A percentile compares a stretch with the other conserved stretches of the same genome.
Evolutionary conservation across 2,888 invertebrate species (phyloP).

Genomic region (Myathropa florea): DNA sequence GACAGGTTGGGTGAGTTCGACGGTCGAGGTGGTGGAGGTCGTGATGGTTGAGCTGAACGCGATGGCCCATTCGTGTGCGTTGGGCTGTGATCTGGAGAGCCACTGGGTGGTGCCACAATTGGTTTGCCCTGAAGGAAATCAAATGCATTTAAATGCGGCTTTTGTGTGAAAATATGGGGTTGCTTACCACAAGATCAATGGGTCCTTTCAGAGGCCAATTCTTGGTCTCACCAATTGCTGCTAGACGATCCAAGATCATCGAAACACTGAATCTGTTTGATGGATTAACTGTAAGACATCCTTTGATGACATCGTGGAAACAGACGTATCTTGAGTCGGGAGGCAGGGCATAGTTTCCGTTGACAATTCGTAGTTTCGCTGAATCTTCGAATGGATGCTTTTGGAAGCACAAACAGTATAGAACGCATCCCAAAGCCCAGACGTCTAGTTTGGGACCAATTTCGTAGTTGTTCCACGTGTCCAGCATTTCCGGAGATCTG

Average conservation of each 20-base stretch:
- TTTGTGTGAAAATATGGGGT: neutral
- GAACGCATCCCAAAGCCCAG: slow-evolving; percentile 98
- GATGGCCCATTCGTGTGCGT: slow-evolving; percentile 53
- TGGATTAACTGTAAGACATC: slow-evolving; percentile 92
- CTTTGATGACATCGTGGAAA: slow-evolving; percentile 94
- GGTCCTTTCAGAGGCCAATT: slow-evolving; percentile 91
- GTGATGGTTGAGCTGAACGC: slow-evolving; percentile 34
- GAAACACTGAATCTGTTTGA: slow-evolving; percentile 89
- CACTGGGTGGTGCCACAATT: slow-evolving; percentile 76
- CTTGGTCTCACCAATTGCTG: slow-evolving; percentile 93
- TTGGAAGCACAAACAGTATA: slow-evolving; percentile 95
- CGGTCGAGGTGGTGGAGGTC: slow-evolving; percentile 70
- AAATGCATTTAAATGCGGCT: neutral
- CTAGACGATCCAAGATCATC: slow-evolving; percentile 91
- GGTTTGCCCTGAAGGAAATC: slow-evolving; percentile 75
- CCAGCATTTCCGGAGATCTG: slow-evolving; percentile 98
- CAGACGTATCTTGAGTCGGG: slow-evolving; percentile 90
- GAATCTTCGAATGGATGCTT: slow-evolving; percentile 98
- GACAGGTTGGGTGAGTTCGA: slow-evolving; percentile 57
- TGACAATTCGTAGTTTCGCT: slow-evolving; percentile 96
- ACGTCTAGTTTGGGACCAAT: slow-evolving; percentile 95
- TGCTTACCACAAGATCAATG: slow-evolving; percentile 80
- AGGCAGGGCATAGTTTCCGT: slow-evolving; percentile 95
- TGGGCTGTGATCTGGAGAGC: slow-evolving; percentile 69
- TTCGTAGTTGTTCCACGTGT: slow-evolving; percentile 97